Conservation (phyloP, 1,140 invertebrate genomes). For the Hycleus phaleratus region DNA sequence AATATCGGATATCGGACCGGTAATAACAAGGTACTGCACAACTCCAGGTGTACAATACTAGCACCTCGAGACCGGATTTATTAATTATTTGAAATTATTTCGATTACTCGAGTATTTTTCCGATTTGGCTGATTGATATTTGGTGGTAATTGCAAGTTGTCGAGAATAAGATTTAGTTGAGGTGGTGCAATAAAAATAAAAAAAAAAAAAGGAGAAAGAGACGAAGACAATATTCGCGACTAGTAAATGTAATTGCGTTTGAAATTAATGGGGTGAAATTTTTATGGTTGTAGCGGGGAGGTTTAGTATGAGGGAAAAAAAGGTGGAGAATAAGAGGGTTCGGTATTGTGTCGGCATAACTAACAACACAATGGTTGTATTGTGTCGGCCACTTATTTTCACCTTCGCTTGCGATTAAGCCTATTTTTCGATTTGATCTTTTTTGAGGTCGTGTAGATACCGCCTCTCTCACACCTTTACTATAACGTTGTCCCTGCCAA, state of each 20-base stretch:
- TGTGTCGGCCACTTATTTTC: conserved; percentile 19
- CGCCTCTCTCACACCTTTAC: conserved; percentile 10
- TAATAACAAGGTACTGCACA: conserved; percentile 27
- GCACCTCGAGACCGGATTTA: conserved; percentile 4
- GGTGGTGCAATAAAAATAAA: too few species aligned
- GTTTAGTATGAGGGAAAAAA: too few species aligned
- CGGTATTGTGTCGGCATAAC: too few species aligned
- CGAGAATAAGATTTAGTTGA: too few species aligned
- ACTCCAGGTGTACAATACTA: conserved; percentile 13
- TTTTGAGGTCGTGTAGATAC: conserved; percentile 8
- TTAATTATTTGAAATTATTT: conserved; percentile 1
- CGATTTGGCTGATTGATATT: too few species aligned
- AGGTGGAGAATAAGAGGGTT: too few species aligned
- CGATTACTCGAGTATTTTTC: background rate
- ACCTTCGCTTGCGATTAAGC: conserved; percentile 22
- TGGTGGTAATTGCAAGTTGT: too few species aligned
- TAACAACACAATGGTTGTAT: conserved; percentile 2
- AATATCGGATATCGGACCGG: conserved; percentile 21
- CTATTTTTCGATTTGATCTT: conserved; percentile 19
- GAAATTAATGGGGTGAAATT: too few species aligned
- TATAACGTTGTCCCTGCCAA: conserved; percentile 17
- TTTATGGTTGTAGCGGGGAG: too few species aligned
- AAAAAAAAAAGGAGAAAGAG: too few species aligned
- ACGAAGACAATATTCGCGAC: too few species aligned
- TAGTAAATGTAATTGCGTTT: too few species aligned